Evolutionary conservation across 2,113 vertebrate genomes (phyloP).

Genomic region (Pelvicachromis taeniatus): DNA sequence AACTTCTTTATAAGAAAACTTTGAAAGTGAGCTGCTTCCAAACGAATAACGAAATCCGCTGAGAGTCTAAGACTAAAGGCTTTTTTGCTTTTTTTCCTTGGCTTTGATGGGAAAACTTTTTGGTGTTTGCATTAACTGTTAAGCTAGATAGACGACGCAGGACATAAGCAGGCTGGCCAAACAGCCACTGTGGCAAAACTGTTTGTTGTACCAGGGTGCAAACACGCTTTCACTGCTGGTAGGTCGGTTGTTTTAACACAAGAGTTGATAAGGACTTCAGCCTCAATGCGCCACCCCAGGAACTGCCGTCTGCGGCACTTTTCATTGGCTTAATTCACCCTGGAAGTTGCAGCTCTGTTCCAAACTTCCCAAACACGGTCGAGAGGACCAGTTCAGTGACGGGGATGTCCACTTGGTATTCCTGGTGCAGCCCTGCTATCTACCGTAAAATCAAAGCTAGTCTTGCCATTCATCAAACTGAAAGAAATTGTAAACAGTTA

Average conservation of each 20-base stretch:
- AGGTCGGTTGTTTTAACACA: background rate
- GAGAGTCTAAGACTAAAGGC: background rate
- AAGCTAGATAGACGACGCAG: background rate
- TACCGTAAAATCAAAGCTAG: background rate
- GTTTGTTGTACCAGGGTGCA: background rate
- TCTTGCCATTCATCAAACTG: background rate
- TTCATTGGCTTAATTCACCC: background rate
- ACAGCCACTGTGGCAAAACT: background rate
- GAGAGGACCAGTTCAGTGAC: background rate
- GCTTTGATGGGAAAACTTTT: background rate
- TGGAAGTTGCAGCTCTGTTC: background rate
- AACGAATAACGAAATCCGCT: background rate
- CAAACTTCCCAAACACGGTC: background rate
- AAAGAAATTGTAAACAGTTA: background rate
- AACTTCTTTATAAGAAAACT: background rate
- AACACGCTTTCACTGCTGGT: background rate
- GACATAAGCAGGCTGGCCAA: background rate
- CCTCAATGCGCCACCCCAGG: background rate
- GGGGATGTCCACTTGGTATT: background rate
- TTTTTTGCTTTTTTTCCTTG: background rate
- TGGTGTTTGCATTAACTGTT: background rate
- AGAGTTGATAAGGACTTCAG: background rate
- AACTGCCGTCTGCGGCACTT: background rate
- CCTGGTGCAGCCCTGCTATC: background rate
- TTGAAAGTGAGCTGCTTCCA: background rate